A percentile compares a stretch with the other conserved stretches of the same genome.
Evolutionary conservation across 1,140 invertebrate species (phyloP).

Genomic region (Meteorus sp.): DNA sequence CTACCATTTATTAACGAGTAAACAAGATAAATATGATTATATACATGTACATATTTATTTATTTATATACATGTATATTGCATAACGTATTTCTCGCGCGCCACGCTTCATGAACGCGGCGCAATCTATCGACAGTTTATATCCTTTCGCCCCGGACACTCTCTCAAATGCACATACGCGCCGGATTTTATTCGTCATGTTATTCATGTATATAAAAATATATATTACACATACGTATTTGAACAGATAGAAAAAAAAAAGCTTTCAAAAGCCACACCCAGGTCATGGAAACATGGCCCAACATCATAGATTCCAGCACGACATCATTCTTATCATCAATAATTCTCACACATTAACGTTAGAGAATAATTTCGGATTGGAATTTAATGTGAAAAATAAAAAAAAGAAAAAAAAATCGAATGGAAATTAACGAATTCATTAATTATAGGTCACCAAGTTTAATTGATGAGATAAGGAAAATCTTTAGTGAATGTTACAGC

Average conservation of each 20-base stretch:
- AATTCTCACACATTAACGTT: too few relatives aligned
- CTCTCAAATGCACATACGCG: conserved; percentile 21
- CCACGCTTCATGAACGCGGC: not conserved
- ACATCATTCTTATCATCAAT: not conserved
- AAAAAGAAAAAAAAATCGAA: too few relatives aligned
- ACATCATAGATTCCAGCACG: conserved; percentile 6
- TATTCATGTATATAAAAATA: not conserved
- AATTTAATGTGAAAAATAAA: too few relatives aligned
- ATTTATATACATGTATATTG: too few relatives aligned
- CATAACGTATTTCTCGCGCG: too few relatives aligned
- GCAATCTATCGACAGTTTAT: not conserved
- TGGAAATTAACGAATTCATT: too few relatives aligned
- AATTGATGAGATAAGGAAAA: conserved; percentile 22
- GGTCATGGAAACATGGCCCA: conserved; percentile 24
- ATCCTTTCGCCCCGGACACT: conserved; percentile 26
- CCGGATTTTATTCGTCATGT: conserved; percentile 11
- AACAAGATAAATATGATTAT: too few relatives aligned
- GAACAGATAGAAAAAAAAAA: not conserved
- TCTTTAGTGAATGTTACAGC: conserved; percentile 23
- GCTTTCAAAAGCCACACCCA: conserved; percentile 27
- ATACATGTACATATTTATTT: too few relatives aligned
- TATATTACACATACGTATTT: not conserved
- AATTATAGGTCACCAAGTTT: too few relatives aligned
- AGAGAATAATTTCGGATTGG: too few relatives aligned
- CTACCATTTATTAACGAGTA: too few relatives aligned